phyloP scores from a whole-genome alignment of 2,113 vertebrate species.

The Chaenogobius annularis region DNA sequence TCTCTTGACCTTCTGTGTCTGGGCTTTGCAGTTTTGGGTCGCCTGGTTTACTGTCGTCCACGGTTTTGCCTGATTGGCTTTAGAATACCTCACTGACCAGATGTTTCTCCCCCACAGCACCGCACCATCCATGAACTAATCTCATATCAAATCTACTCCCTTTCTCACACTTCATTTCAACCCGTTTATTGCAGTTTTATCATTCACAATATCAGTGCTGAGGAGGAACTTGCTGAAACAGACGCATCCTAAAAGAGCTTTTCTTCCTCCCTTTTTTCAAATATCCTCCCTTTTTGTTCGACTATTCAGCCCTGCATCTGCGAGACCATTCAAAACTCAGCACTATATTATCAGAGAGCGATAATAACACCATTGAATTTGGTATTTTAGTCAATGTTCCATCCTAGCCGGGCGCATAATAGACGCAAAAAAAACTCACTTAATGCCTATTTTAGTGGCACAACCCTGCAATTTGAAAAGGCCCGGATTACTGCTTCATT shows the following conservation, averaged over 20 bases:
- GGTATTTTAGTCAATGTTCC: slow-evolving; percentile 42
- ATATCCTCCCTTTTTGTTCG: not conserved
- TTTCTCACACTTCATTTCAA: slow-evolving; percentile 9
- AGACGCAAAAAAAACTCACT: slow-evolving; percentile 34
- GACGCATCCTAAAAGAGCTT: slow-evolving; percentile 4
- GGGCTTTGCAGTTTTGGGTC: not conserved
- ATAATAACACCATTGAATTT: slow-evolving; percentile 39
- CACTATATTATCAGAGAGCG: slow-evolving; percentile 34
- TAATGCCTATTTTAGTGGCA: slow-evolving; percentile 45
- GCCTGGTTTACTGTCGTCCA: not conserved
- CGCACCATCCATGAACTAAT: slow-evolving; percentile 14
- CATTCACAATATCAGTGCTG: slow-evolving; percentile 10
- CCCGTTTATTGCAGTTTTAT: slow-evolving; percentile 22
- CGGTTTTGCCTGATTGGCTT: slow-evolving; percentile 24
- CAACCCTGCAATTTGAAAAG: slow-evolving; percentile 51
- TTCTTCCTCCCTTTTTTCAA: not conserved
- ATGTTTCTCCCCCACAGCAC: slow-evolving; percentile 51
- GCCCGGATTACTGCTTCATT: slow-evolving; percentile 33
- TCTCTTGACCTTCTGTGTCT: not conserved
- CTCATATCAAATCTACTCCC: slow-evolving; percentile 16
- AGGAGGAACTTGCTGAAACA: not conserved
- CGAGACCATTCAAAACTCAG: slow-evolving; percentile 23
- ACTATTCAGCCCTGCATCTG: slow-evolving; percentile 21
- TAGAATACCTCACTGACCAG: slow-evolving; percentile 40
- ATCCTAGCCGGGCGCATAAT: slow-evolving; percentile 35